A percentile compares a stretch with the other conserved stretches of the same genome.
Evolutionary conservation across 1,140 invertebrate species (phyloP).

Genomic region (Whitmania pigra): DNA sequence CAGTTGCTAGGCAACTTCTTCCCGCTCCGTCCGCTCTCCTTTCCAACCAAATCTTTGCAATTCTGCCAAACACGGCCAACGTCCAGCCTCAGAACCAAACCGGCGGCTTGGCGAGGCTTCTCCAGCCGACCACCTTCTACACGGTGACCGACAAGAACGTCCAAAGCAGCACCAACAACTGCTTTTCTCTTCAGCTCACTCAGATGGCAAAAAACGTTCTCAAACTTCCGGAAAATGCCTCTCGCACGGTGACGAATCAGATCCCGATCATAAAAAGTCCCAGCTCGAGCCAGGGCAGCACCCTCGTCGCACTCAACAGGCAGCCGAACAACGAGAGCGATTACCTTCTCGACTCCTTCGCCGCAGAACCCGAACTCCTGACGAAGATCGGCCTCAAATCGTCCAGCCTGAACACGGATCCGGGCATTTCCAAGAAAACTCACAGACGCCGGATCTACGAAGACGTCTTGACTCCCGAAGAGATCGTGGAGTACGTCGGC

Average conservation of each 20-base stretch:
- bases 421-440: slow-evolving; percentile 7
- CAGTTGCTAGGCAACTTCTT: background rate
- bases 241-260: background rate
- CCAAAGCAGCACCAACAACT: slow-evolving; percentile 2
- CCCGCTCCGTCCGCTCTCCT: background rate
- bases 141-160: background rate
- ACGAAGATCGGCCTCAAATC: background rate
- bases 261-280: no score
- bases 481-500: slow-evolving; percentile 25
- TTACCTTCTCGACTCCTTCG: slow-evolving; percentile 22
- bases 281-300: no score
- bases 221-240: background rate
- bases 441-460: slow-evolving; percentile 18
- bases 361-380: slow-evolving; percentile 9
- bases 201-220: slow-evolving; percentile 7
- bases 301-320: background rate
- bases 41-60: slow-evolving; percentile 1
- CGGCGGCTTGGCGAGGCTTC: background rate
- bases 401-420: background rate
- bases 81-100: background rate
- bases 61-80: slow-evolving; percentile 10
- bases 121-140: background rate
- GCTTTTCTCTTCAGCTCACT: background rate
- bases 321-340: slow-evolving; percentile 21
- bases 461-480: slow-evolving; percentile 22